Conservation (phyloP, 2,888 invertebrate species). For the Andrena bicolor region DNA sequence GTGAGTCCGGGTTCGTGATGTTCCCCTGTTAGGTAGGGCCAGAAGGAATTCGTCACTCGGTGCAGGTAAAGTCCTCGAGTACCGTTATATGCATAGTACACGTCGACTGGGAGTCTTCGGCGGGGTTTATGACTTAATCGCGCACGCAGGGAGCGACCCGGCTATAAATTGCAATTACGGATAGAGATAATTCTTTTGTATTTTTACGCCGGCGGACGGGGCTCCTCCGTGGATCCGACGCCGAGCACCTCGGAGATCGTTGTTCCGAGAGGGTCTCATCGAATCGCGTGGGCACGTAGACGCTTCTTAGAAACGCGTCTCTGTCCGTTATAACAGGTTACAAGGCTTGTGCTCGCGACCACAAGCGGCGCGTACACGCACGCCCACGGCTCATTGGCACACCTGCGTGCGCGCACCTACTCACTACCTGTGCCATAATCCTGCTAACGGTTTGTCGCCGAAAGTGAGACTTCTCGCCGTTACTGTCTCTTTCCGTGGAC, state of each 20-base stretch:
- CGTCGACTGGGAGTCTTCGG: no score
- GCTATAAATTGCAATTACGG: neutral
- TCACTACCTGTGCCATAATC: slow-evolving; percentile 46
- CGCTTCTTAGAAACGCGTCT: slow-evolving; percentile 57
- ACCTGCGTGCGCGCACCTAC: slow-evolving; percentile 36
- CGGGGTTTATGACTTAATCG: neutral
- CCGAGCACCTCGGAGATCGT: neutral
- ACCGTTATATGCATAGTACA: no score
- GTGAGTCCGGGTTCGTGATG: no score
- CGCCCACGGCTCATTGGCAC: slow-evolving; percentile 35
- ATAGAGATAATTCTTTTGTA: neutral
- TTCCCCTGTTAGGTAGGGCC: no score
- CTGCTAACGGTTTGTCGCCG: slow-evolving; percentile 74
- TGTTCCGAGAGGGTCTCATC: slow-evolving; percentile 3
- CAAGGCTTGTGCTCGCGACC: slow-evolving; percentile 55
- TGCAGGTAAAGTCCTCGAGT: no score
- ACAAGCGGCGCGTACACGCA: slow-evolving; percentile 42
- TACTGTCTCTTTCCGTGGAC: slow-evolving; percentile 62
- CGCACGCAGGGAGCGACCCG: neutral
- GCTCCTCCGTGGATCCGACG: slow-evolving; percentile 1
- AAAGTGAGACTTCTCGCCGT: slow-evolving; percentile 72
- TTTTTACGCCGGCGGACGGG: neutral
- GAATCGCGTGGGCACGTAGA: slow-evolving; percentile 49
- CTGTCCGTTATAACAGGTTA: slow-evolving; percentile 74
- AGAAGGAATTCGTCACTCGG: no score